These are phyloP conservation scores for Pollenia labialis DNA, from an alignment of 2,888 invertebrate genomes.

Conservation along the genomic window DNA sequence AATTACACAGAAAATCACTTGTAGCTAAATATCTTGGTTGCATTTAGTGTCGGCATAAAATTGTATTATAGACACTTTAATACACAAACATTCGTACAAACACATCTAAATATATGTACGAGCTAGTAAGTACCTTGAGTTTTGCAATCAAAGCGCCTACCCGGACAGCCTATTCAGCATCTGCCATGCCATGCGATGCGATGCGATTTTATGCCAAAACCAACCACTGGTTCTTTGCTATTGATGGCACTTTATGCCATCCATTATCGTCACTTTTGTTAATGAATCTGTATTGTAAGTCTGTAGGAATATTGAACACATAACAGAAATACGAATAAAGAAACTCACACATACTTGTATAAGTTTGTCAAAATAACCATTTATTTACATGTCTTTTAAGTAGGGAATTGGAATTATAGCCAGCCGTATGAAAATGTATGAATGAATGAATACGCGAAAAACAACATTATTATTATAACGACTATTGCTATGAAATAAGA, in stretches of 20 bases:
- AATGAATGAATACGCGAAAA: not conserved
- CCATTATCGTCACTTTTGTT: conserved; percentile 71
- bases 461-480: conserved; percentile 14
- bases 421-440: not conserved
- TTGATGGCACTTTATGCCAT: conserved; percentile 67
- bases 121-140: conserved; percentile 49
- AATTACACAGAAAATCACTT: conserved; percentile 67
- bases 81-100: not conserved
- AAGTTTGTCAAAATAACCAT: conserved; percentile 63
- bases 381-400: conserved; percentile 56
- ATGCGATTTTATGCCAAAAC: conserved; percentile 9
- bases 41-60: conserved; percentile 64
- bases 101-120: not conserved
- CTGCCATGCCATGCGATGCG: conserved; percentile 21
- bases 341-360: not conserved
- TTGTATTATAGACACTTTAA: conserved; percentile 55
- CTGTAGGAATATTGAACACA: conserved; percentile 14
- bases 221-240: not conserved
- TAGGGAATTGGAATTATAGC: conserved; percentile 48
- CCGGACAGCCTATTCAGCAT: conserved; percentile 33
- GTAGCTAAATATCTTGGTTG: conserved; percentile 45
- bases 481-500: not conserved
- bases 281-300: conserved; percentile 60
- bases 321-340: not conserved
- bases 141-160: conserved; percentile 65